Percentiles rank a stretch among this genome's conserved stretches.
phyloP scores from a whole-genome alignment of 2,797 vertebrate genomes.

The Podarcis lilfordi region DNA sequence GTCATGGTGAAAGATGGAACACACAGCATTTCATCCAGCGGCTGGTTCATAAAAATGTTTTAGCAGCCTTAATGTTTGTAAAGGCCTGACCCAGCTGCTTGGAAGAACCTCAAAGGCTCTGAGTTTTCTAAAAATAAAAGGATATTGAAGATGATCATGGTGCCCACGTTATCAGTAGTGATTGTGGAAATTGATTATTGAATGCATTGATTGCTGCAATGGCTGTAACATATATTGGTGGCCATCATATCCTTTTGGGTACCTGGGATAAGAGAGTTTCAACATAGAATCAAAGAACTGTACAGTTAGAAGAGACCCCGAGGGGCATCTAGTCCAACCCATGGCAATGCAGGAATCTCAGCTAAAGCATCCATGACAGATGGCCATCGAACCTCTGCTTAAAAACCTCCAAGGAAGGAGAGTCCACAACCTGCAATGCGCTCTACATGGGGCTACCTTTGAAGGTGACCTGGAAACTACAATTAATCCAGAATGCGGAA shows the following conservation, averaged over 20 bases:
- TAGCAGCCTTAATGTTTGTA: neutral
- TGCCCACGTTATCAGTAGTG: neutral
- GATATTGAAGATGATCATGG: neutral
- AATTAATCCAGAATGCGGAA: too few species aligned
- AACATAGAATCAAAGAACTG: neutral
- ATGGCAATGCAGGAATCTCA: too few species aligned
- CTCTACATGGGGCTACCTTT: too few species aligned
- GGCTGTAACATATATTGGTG: neutral
- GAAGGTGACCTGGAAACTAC: too few species aligned
- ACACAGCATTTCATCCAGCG: rapidly evolving
- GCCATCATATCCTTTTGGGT: neutral
- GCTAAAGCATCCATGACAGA: too few species aligned
- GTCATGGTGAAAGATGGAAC: neutral
- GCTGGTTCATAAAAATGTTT: neutral
- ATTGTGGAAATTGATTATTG: neutral
- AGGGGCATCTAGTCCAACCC: too few species aligned
- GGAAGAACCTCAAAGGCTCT: neutral
- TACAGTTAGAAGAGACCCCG: too few species aligned
- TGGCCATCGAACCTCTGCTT: too few species aligned
- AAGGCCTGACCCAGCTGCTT: neutral
- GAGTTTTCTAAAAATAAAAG: neutral
- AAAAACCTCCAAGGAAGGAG: too few species aligned
- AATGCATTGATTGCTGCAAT: neutral
- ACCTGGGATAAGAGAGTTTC: neutral
- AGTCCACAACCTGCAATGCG: too few species aligned